Conservation (phyloP, 2,888 invertebrate species). For the Corbicula japonica region DNA sequence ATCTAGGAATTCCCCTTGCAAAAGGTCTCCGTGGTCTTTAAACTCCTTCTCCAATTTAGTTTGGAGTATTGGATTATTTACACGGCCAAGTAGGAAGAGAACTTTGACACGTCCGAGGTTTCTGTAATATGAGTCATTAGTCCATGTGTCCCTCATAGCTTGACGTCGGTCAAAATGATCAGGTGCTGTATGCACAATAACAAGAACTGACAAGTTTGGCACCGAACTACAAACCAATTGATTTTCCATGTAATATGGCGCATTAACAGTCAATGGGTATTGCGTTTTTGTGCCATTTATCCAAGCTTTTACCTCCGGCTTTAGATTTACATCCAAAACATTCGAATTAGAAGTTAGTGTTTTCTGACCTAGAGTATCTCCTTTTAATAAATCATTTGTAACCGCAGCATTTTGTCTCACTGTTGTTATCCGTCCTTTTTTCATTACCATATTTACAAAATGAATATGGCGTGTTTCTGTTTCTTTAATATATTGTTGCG, state of each 20-base stretch:
- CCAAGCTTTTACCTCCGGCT: conserved; percentile 1
- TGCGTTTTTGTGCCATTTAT: conserved; percentile 32
- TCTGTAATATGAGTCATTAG: conserved; percentile 61
- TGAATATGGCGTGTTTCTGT: conserved; percentile 2
- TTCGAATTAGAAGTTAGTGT: neutral
- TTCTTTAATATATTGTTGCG: conserved; percentile 14
- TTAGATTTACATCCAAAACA: neutral
- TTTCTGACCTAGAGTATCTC: neutral
- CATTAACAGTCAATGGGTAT: conserved; percentile 51
- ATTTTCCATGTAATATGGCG: conserved; percentile 49
- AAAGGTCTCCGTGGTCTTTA: conserved; percentile 65
- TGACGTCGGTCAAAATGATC: conserved; percentile 58
- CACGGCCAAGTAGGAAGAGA: conserved; percentile 72
- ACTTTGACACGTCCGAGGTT: conserved; percentile 43
- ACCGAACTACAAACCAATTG: conserved; percentile 51
- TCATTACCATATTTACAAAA: neutral
- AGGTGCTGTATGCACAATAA: conserved; percentile 70
- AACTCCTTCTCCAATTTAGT: conserved; percentile 64
- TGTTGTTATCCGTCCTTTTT: neutral
- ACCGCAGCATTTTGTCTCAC: neutral
- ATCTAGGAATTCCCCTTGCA: conserved; percentile 77
- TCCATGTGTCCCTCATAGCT: conserved; percentile 72
- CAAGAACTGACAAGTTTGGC: conserved; percentile 38
- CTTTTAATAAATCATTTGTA: neutral
- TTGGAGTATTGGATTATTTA: conserved; percentile 50